Evolutionary conservation across 2,888 invertebrate species (phyloP).

Genomic region (Ectemnius lituratus): DNA sequence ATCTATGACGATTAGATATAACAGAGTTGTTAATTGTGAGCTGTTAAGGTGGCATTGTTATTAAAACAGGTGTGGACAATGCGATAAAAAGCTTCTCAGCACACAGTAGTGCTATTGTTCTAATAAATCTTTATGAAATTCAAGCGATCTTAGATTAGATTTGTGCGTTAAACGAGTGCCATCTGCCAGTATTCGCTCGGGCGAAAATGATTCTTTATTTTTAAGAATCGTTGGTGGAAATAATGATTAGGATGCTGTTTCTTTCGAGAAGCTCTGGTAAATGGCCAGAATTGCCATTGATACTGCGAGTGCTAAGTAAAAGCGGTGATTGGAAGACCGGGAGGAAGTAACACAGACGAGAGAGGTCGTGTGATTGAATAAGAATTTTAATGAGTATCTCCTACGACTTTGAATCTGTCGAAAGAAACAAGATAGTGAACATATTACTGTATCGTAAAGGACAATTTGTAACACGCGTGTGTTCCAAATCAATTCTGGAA

Average conservation of each 20-base stretch:
- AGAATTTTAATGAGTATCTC: conserved; percentile 34
- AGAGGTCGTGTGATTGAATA: conserved; percentile 24
- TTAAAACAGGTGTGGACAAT: too few relatives aligned
- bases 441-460: conserved; percentile 11
- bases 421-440: conserved; percentile 25
- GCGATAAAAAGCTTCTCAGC: too few relatives aligned
- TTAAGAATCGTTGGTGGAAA: neutral
- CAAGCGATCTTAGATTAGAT: conserved; percentile 5
- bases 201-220: conserved; percentile 11
- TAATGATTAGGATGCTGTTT: neutral
- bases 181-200: conserved; percentile 8
- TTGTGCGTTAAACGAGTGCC: conserved; percentile 36
- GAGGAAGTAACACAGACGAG: conserved; percentile 20
- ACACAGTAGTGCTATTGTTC: conserved; percentile 3
- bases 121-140: neutral
- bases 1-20: too few relatives aligned
- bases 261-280: too few relatives aligned
- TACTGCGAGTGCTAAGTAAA: neutral
- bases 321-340: conserved; percentile 16
- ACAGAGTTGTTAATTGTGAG: too few relatives aligned
- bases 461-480: conserved; percentile 14
- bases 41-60: too few relatives aligned
- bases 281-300: too few relatives aligned
- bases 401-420: conserved; percentile 13
- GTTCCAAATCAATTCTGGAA: neutral